Conservation (phyloP, 2,888 invertebrate species). For the Callimorpha dominula region DNA sequence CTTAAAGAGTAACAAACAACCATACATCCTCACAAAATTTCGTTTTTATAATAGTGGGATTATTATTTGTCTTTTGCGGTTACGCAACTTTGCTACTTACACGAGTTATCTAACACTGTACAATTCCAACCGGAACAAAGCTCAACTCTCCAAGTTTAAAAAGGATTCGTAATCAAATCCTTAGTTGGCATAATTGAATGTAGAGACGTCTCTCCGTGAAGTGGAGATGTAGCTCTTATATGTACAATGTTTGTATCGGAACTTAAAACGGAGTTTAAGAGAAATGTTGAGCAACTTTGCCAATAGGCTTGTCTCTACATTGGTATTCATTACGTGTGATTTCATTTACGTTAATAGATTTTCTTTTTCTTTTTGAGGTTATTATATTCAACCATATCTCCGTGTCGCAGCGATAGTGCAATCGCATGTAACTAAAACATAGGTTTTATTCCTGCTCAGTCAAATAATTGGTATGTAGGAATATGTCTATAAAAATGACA, state of each 20-base stretch:
- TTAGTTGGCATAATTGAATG: conserved; percentile 48
- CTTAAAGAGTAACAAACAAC: no score
- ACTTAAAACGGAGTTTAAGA: conserved; percentile 63
- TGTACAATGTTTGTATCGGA: conserved; percentile 70
- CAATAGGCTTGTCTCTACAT: conserved; percentile 59
- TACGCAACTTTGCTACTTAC: neutral
- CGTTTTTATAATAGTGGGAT: no score
- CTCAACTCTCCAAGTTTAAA: conserved; percentile 34
- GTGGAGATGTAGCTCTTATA: conserved; percentile 57
- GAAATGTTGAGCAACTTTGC: conserved; percentile 51
- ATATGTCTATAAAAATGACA: no score
- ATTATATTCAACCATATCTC: no score
- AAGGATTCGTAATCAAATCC: conserved; percentile 50
- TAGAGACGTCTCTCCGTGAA: conserved; percentile 36
- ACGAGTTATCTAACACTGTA: neutral
- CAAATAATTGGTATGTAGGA: no score
- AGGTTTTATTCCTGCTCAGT: no score
- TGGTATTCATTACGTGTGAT: conserved; percentile 52
- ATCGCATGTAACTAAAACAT: no score
- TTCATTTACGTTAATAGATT: neutral
- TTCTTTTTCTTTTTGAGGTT: neutral
- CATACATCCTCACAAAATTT: no score
- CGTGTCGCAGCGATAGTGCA: no score
- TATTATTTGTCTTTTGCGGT: no score
- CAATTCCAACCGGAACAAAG: conserved; percentile 38